Conservation (phyloP, 2,888 invertebrate genomes). For the Salpingus planirostris region DNA sequence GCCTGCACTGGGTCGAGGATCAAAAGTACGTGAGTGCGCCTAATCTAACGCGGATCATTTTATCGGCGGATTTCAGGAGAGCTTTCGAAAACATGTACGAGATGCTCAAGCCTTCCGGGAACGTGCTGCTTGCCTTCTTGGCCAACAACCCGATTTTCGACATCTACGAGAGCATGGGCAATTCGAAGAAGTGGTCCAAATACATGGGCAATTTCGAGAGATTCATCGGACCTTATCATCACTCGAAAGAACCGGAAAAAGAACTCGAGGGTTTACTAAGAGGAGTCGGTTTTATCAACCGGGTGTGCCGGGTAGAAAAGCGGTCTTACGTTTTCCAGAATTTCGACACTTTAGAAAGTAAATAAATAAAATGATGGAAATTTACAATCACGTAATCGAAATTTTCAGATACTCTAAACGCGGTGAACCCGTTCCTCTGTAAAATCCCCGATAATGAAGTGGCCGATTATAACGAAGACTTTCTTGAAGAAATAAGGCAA, state of each 20-base stretch:
- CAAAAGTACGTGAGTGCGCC: no score
- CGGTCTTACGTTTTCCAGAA: constrained; percentile 51
- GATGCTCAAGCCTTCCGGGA: constrained; percentile 58
- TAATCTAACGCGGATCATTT: no score
- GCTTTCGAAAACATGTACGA: constrained; percentile 58
- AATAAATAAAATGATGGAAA: no score
- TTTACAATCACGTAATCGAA: constrained; percentile 24
- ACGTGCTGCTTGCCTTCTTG: constrained; percentile 58
- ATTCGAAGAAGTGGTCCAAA: constrained; percentile 47
- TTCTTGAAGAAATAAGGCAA: constrained; percentile 40
- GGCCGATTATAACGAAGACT: constrained; percentile 55
- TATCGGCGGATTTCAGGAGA: constrained; percentile 46
- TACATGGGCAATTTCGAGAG: constrained; percentile 59
- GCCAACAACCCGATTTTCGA: constrained; percentile 61
- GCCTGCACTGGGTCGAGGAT: constrained; percentile 76
- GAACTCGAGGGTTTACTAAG: constrained; percentile 46
- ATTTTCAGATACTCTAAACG: constrained; percentile 53
- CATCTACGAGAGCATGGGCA: constrained; percentile 54
- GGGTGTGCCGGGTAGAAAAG: constrained; percentile 50
- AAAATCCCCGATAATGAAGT: constrained; percentile 51
- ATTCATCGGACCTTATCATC: constrained; percentile 62
- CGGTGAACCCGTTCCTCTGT: constrained; percentile 61
- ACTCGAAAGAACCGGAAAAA: constrained; percentile 50
- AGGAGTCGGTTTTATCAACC: constrained; percentile 52
- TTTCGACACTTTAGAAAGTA: constrained; percentile 50